These are phyloP conservation scores for Euura lappo DNA, from an alignment of 1,140 invertebrate genomes.

Conservation along the genomic window DNA sequence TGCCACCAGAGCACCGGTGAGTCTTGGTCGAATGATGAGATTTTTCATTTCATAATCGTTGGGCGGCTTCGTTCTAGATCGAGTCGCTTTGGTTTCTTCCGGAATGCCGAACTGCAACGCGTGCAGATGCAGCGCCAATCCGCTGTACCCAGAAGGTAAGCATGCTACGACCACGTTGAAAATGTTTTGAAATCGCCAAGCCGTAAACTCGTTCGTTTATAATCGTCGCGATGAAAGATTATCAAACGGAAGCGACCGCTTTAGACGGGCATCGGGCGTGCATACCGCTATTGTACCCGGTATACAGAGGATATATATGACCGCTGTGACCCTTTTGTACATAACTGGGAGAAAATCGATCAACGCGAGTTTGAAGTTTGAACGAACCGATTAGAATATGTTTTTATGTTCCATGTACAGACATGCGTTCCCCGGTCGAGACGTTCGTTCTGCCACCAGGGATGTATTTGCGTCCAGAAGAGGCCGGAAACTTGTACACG, in stretches of 20 bases:
- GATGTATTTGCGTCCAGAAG: conserved; percentile 76
- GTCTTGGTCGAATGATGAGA: conserved; percentile 51
- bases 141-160: conserved; percentile 48
- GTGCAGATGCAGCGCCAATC: conserved; percentile 49
- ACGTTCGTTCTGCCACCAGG: conserved; percentile 63
- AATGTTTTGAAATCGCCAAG: background rate
- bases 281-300: background rate
- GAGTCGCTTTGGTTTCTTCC: conserved; percentile 51
- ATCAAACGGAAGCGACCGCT: background rate
- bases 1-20: conserved; percentile 52
- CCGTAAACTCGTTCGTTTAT: background rate
- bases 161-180: too few species aligned
- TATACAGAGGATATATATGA: too few species aligned
- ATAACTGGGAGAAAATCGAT: too few species aligned
- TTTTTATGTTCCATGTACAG: conserved; percentile 33
- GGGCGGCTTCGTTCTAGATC: conserved; percentile 38
- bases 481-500: conserved; percentile 77
- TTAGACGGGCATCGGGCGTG: background rate
- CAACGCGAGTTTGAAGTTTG: too few species aligned
- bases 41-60: background rate
- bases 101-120: conserved; percentile 50
- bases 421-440: conserved; percentile 52
- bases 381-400: too few species aligned
- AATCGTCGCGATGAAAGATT: background rate
- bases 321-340: too few species aligned